Evolutionary conservation across 1,140 invertebrate genomes (phyloP).

Genomic region (Chironomus tepperi): DNA sequence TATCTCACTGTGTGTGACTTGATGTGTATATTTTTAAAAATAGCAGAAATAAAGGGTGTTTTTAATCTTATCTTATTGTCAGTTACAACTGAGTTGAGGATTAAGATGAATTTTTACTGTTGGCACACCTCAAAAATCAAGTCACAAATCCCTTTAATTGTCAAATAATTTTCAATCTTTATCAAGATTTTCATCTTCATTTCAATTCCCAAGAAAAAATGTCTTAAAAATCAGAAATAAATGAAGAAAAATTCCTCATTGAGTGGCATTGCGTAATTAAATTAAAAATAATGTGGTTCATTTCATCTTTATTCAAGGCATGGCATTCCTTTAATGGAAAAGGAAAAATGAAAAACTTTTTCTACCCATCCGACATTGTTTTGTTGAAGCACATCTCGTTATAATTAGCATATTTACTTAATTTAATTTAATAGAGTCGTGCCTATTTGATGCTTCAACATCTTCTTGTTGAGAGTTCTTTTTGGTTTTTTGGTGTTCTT

Average conservation of each 20-base stretch:
- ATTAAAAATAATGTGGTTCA: conserved; percentile 22
- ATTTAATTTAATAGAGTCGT: conserved; percentile 22
- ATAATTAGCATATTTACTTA: conserved; percentile 22
- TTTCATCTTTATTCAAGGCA: background rate
- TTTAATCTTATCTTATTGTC: background rate
- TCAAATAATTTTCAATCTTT: background rate
- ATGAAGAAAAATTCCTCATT: background rate
- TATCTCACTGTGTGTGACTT: background rate
- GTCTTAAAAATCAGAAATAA: background rate
- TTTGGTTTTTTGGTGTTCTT: no score
- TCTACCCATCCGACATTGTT: no score
- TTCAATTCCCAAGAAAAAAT: background rate
- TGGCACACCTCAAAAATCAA: background rate
- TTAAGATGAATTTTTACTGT: background rate
- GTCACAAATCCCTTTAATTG: background rate
- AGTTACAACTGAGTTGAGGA: background rate
- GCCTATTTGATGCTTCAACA: conserved; percentile 6
- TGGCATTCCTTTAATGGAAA: background rate
- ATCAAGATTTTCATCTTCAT: background rate
- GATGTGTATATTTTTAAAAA: background rate
- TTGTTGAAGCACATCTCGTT: conserved; percentile 9
- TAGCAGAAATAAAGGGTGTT: conserved; percentile 7
- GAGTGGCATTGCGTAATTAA: conserved; percentile 5
- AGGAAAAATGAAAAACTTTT: background rate
- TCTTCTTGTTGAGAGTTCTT: background rate